These are phyloP conservation scores for Onthophagus taurus DNA, from an alignment of 1,140 invertebrate genomes.

Conservation along the genomic window DNA sequence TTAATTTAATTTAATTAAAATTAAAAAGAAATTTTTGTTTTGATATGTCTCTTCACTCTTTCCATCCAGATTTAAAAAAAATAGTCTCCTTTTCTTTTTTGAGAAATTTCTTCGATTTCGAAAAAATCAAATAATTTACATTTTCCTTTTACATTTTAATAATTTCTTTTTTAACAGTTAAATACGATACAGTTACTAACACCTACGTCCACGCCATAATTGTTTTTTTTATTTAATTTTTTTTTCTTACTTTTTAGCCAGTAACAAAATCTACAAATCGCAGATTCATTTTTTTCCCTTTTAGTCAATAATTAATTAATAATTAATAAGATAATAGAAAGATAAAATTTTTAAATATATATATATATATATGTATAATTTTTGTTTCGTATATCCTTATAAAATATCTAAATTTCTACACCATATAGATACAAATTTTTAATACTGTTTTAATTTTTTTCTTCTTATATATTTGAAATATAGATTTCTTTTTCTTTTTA, in stretches of 20 bases:
- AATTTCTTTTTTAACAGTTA: too few species aligned
- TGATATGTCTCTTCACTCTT: too few species aligned
- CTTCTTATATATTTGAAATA: constrained; percentile 20
- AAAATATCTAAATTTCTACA: constrained; percentile 39
- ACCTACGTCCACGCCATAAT: constrained; percentile 24
- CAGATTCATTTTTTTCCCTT: constrained; percentile 21
- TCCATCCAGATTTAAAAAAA: too few species aligned
- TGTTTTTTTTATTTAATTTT: constrained; percentile 2
- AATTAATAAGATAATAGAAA: too few species aligned
- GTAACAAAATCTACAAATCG: constrained; percentile 29
- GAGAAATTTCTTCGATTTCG: too few species aligned
- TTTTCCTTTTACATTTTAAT: too few species aligned
- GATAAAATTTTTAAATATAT: constrained; percentile 35
- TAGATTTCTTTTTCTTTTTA: constrained; percentile 14
- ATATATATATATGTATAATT: constrained; percentile 32
- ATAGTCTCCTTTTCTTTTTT: too few species aligned
- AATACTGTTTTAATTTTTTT: constrained; percentile 35
- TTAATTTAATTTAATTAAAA: too few species aligned
- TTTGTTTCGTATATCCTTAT: constrained; percentile 30
- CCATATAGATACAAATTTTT: constrained; percentile 39
- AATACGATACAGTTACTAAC: constrained; percentile 25
- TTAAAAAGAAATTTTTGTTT: too few species aligned
- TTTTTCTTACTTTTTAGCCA: constrained; percentile 15
- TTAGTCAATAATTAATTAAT: too few species aligned
- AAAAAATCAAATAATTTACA: too few species aligned